Base-by-base conservation (phyloP, 2,797 vertebrate genomes). In the Fistularia commersonii region DNA sequence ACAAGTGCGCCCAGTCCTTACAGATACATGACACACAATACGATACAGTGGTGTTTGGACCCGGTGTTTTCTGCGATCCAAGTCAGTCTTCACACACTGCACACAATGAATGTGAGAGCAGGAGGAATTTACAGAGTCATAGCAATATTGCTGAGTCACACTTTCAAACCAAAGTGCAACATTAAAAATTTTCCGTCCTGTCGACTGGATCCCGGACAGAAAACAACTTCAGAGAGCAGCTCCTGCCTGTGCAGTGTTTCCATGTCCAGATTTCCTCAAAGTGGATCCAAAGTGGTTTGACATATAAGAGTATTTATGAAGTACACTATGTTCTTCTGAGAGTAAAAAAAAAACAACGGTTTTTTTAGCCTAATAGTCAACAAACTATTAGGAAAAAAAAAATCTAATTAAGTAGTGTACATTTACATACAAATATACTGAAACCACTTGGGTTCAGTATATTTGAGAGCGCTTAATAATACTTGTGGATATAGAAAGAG, bases 121-220 rank as follows among this genome's bases (percentile, higher is more conserved):
- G 69, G 64, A 83, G 59, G 84, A 83, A 74, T 83, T 67, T 76
- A 82, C 79, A 23, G 23, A 78, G 41, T 79, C 61, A 50, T 58
- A 74, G 51, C 48, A 34, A 74, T 77, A 76, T 79, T 81, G 79
- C 82, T 79, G 64, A 79, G 65, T 66, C 78, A 69, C 55, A 44
- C 45, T 60, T 69, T 69, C 77, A 72, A 76, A 82, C 82, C 80
- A 90, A 86, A 89, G 85, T 88, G 86, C 81, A 81, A 77, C 66
- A 66, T 76, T 2, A 23, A 23, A 23, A 23, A 4, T 23, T 23
- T 23, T 23, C 23, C 4, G 23, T 23, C 23, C 23, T 23, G 23
- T 23, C 23, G 23, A 23, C 23, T 23, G 2, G 23, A 23, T 23
- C 23, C 23, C 23, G 23, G 23, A 23, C 23, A 23, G 23, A 23